Evolutionary conservation across 2,888 invertebrate genomes (phyloP), one percentile per base, ranked within the genome.

Genomic region (Alloscopus bannaensis): DNA sequence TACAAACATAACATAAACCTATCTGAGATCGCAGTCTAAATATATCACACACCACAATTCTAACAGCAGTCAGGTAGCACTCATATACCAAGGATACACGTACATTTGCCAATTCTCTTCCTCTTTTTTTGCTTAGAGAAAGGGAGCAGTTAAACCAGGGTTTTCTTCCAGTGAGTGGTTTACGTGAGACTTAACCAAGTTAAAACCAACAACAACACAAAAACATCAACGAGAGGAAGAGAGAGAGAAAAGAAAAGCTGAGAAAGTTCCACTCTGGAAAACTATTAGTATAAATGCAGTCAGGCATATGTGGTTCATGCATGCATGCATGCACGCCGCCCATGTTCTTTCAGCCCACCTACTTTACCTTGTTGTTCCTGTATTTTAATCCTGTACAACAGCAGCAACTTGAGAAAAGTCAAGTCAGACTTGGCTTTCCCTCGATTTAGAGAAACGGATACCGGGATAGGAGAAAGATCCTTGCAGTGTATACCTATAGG

Each of bases 221-320:
- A 18, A 18, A 40, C 22, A 3, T 55, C 13, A 55, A 26, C 24
- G 24, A 24, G 22, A 26, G 24, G 55, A 8, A 55, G 24, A 55
- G 20, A 22, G 26, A 26, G 24, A n/a, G 8, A n/a, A 24, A 55
- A 20, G 55, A 24, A 55, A 24, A 24, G 24, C n/a, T 55, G 52
- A 24, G 22, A 6, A 16, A 45, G 45, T 29, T 29, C 18, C 45
- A n/a, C 20, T 29, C 29, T 42, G 31, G 69, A 76, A 36, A 42
- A 55, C 62, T 47, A 45, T 66, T 62, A 24, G 55, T 69, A 70
- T 77, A 50, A 77, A 64, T 55, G 69, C 77, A 77, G 28, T 69
- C 69, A 77, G 47, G 62, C 77, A 64, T 75, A 59, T 40, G 66
- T 77, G 65, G 66, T 75, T 55, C 77, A 69, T 77, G 69, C 60